Evolutionary conservation across 1,140 invertebrate species (phyloP), one percentile per base, ranked within the genome.

Genomic region (Drosophila quadrilineata): DNA sequence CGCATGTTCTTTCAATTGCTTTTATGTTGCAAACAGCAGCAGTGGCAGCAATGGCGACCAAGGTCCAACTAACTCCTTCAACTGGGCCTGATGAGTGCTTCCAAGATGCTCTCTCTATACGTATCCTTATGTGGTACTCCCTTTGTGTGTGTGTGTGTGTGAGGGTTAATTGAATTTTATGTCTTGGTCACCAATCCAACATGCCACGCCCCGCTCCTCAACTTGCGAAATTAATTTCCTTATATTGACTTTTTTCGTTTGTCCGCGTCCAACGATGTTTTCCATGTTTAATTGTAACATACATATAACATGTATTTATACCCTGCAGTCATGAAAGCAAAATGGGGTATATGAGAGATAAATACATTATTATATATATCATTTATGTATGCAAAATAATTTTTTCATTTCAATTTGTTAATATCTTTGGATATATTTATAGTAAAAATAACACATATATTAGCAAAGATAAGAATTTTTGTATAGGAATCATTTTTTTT

Each of bases 151-250:
- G 54, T 54, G 53, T 70, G 53, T 64, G 71, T 43, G 73, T 80
- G 66, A 46, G 75, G 76, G 71, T 80, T 80, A 80, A 80, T 80
- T 80, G 71, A 80, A 80, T 80, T 80, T 80, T 80, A 80, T 80
- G 75, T 80, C 76, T 80, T 80, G 75, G 75, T 80, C 75, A 67
- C 75, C 75, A 77, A 80, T 79, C 65, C 74, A 48, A 53, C 58
- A 70, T 70, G 43, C 24, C 12, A 33, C 65, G 74, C 53, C 62
- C 24, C 3, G 14, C 22, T 26, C 6, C 3, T 9, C 58, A 22
- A 28, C 31, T 28, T 76, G 71, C 41, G 65, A 77, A 77, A 77
- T 77, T 77, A 77, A 77, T 77, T 77, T 77, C 75, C 75, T 77
- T 77, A 77, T 77, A 77, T 77, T 77, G 75, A 77, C 75, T 79